Percentiles rank a stretch among this genome's conserved stretches.
Evolutionary conservation across 2,113 vertebrate species (phyloP).

Genomic region (Scatophagus argus): DNA sequence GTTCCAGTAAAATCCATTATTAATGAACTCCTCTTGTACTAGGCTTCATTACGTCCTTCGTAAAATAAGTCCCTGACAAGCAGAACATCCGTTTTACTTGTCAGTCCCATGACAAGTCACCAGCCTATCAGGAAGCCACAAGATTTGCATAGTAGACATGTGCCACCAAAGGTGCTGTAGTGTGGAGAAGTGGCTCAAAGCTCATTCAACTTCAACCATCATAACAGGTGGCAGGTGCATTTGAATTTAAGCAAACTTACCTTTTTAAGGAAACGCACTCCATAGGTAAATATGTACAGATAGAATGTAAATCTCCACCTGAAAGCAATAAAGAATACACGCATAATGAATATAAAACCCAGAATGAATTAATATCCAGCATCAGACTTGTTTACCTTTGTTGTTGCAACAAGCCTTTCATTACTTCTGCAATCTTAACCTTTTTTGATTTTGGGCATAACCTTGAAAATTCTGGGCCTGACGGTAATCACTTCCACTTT

Average conservation of each 20-base stretch:
- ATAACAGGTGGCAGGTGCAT: neutral
- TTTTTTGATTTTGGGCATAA: neutral
- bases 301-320: slow-evolving; percentile 99
- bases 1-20: slow-evolving; percentile 18
- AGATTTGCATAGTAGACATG: slow-evolving; percentile 4
- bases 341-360: neutral
- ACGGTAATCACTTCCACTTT: neutral
- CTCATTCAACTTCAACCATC: slow-evolving; percentile 8
- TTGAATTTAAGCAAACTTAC: slow-evolving; percentile 80
- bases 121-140: slow-evolving; percentile 2
- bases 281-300: slow-evolving; percentile 97
- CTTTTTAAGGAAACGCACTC: slow-evolving; percentile 96
- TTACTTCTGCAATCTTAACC: neutral
- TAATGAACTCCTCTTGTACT: neutral
- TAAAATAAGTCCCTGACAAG: neutral
- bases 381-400: neutral
- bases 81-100: slow-evolving; percentile 9
- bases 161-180: neutral
- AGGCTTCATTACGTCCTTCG: neutral
- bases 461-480: neutral
- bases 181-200: neutral
- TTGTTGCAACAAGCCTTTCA: neutral
- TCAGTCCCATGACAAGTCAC: neutral
- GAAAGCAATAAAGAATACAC: slow-evolving; percentile 77
- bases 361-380: neutral